Base-by-base conservation (phyloP, 2,888 invertebrate genomes). In the Nipponacmea schrenckii region DNA sequence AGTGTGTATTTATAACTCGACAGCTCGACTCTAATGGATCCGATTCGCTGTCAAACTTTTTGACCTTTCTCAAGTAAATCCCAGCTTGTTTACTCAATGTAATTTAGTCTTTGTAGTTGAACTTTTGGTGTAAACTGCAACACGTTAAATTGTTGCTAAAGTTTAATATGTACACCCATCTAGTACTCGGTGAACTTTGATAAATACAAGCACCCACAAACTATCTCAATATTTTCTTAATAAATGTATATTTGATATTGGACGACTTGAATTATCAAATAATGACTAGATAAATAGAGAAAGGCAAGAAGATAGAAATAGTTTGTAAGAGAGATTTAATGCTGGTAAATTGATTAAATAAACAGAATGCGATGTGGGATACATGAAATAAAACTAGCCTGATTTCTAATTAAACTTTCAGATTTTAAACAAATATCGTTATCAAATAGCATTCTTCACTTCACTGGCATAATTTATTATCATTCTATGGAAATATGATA, bases 81-180 rank as follows among this genome's bases (percentile, higher is more conserved):
- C 14, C 56, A 56, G 24, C 20, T 56, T 56, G 56, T 56, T 56
- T 56, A 24, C 56, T 24, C 20, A 56, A 56, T 56, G 56, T 56
- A 56, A 56, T 56, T 56, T 56, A 56, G 56, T 56, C 56, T 56
- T 56, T 56, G 56, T 56, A 56, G 56, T 56, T 56, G 56, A 56
- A 56, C 56, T 56, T 56, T 56, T 24, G 56, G 56, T 24, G 56
- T 56, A 56, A 56, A 56, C 56, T 56, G 56, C 56, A 56, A 56
- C 56, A 56, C 56, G 56, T 56, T 24, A 56, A 56, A 56, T 56
- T 56, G 56, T 56, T 24, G 20, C 12, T 24, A 4, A 14, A 56
- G 56, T 56, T 56, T 56, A 56, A 56, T 56, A 56, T 56, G 56
- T 56, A 56, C 56, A 56, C 56, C 56, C 24, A 24, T 10, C 20